phyloP scores from a whole-genome alignment of 2,113 vertebrate species.

The Hydropotes inermis region DNA sequence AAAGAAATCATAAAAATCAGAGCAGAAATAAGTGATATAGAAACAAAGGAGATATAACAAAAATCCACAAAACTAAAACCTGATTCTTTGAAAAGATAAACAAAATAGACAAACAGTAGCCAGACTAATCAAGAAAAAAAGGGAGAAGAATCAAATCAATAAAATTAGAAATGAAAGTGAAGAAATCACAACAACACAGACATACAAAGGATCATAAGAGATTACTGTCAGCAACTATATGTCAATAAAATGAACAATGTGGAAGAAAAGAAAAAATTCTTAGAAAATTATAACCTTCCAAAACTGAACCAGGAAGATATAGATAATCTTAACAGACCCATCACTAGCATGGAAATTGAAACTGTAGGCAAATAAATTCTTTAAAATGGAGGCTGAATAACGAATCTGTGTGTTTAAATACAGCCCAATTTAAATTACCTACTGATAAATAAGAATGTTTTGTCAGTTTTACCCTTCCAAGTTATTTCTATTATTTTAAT shows the following conservation, averaged over 20 bases:
- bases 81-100: too few species aligned
- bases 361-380: neutral
- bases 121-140: neutral
- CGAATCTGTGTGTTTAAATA: neutral
- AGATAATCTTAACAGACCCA: neutral
- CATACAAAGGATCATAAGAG: neutral
- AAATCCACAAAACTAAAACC: too few species aligned
- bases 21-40: too few species aligned
- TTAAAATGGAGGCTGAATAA: neutral
- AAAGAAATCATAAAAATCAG: too few species aligned
- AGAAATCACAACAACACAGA: neutral
- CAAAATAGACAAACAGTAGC: too few species aligned
- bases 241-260: neutral
- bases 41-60: too few species aligned
- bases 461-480: neutral
- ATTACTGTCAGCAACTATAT: neutral
- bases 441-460: neutral
- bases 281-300: neutral
- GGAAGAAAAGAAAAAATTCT: neutral
- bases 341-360: neutral
- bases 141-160: neutral
- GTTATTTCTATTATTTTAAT: constrained; percentile 16
- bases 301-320: neutral
- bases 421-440: neutral
- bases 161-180: neutral